Evolutionary conservation across 2,797 vertebrate genomes (phyloP).

Genomic region (Acipenser transmontanus): DNA sequence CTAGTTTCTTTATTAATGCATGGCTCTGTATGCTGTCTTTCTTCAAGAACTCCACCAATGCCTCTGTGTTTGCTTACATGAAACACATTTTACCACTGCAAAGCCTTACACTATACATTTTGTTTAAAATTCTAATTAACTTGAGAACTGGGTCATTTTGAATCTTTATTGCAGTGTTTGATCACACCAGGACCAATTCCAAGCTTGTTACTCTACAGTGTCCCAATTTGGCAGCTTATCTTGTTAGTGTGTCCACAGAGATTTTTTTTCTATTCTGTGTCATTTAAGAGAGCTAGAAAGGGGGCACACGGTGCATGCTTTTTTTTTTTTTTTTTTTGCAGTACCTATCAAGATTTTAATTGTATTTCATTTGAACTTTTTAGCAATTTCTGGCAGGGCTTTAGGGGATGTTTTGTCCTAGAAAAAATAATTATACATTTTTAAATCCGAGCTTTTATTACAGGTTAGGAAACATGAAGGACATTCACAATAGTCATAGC

Average conservation of each 20-base stretch:
- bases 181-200: too few relatives aligned
- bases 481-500: too few relatives aligned
- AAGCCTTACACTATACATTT: too few relatives aligned
- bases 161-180: too few relatives aligned
- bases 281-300: conserved; percentile 47
- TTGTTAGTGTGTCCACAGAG: conserved; percentile 45
- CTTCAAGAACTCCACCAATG: conserved; percentile 19
- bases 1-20: conserved; percentile 44
- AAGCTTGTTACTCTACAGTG: too few relatives aligned
- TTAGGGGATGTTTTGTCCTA: conserved; percentile 68
- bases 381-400: conserved; percentile 63
- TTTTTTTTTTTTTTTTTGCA: conserved; percentile 14
- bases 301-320: conserved; percentile 39
- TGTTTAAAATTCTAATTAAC: too few relatives aligned
- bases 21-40: conserved; percentile 55
- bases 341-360: conserved; percentile 39
- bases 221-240: too few relatives aligned
- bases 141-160: too few relatives aligned
- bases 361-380: conserved; percentile 62
- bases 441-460: conserved; percentile 20
- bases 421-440: conserved; percentile 71
- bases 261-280: conserved; percentile 48
- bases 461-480: too few relatives aligned
- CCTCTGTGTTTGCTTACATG: too few relatives aligned
- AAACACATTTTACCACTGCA: too few relatives aligned